phyloP scores from a whole-genome alignment of 2,113 vertebrate species.

The Verasper variegatus region DNA sequence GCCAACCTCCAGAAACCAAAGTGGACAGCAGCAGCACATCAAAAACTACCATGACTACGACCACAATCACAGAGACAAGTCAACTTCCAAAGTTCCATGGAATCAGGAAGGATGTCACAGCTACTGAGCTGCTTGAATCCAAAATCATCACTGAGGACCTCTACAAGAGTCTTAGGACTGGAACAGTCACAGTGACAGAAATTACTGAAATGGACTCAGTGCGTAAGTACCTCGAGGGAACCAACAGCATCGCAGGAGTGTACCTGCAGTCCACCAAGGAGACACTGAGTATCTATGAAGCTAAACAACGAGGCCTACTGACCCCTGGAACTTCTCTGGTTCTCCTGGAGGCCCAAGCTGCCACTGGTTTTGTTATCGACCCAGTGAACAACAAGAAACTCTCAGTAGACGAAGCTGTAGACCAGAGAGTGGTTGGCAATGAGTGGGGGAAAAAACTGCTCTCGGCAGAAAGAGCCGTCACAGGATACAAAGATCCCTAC shows the following conservation, averaged over 20 bases:
- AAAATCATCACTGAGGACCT: too few relatives aligned
- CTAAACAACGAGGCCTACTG: slow-evolving; percentile 79
- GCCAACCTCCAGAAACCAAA: too few relatives aligned
- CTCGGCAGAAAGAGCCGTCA: slow-evolving; percentile 60
- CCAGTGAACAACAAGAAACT: slow-evolving; percentile 83
- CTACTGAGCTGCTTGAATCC: too few relatives aligned
- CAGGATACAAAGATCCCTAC: slow-evolving; percentile 65
- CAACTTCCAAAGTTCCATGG: too few relatives aligned
- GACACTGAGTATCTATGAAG: slow-evolving; percentile 80
- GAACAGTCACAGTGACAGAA: too few relatives aligned
- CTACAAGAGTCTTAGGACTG: too few relatives aligned
- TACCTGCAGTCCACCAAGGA: slow-evolving; percentile 73
- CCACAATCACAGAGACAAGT: too few relatives aligned
- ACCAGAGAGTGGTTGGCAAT: slow-evolving; percentile 62
- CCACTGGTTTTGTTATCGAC: slow-evolving; percentile 87
- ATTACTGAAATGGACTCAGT: too few relatives aligned
- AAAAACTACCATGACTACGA: too few relatives aligned
- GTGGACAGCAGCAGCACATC: too few relatives aligned
- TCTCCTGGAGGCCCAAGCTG: slow-evolving; percentile 88
- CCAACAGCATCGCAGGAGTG: slow-evolving; percentile 31
- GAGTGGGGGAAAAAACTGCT: slow-evolving; percentile 61
- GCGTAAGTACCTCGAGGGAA: too few relatives aligned
- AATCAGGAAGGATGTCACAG: too few relatives aligned
- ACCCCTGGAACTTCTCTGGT: slow-evolving; percentile 86
- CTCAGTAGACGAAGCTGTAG: slow-evolving; percentile 83